A percentile compares a stretch with the other conserved stretches of the same genome.
Conservation (phyloP, 2,888 invertebrate genomes). For the Anoplius nigerrimus region DNA sequence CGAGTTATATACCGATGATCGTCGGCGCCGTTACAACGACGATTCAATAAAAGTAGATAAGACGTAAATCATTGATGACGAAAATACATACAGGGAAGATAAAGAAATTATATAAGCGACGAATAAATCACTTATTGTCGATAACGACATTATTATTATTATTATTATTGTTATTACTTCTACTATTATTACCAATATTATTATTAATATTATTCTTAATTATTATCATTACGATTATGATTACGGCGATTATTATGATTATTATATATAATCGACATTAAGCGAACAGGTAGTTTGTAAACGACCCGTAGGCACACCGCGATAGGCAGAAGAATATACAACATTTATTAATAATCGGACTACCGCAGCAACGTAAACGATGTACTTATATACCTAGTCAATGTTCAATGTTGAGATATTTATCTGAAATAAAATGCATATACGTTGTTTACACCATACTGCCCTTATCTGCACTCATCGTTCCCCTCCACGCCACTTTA, state of each 20-base stretch:
- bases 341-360: slow-evolving; percentile 30
- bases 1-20: slow-evolving; percentile 36
- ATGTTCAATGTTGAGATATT: slow-evolving; percentile 72
- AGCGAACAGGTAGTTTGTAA: slow-evolving; percentile 46
- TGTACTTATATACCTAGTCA: slow-evolving; percentile 62
- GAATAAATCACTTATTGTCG: slow-evolving; percentile 14
- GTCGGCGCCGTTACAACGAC: slow-evolving; percentile 11
- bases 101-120: slow-evolving; percentile 26
- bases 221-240: slow-evolving; percentile 29
- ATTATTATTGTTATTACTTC: slow-evolving; percentile 43
- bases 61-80: slow-evolving; percentile 1
- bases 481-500: no score
- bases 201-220: slow-evolving; percentile 43
- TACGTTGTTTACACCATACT: slow-evolving; percentile 69
- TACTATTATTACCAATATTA: no score
- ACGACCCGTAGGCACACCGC: slow-evolving; percentile 20
- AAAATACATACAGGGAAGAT: slow-evolving; percentile 23
- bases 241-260: slow-evolving; percentile 43
- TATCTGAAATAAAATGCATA: slow-evolving; percentile 69
- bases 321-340: not conserved
- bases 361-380: slow-evolving; percentile 51
- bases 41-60: slow-evolving; percentile 9
- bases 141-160: slow-evolving; percentile 57
- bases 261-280: slow-evolving; percentile 49
- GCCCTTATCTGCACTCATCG: no score